Conservation (phyloP, 2,113 vertebrate species). For the Pogonocichla stellata region DNA sequence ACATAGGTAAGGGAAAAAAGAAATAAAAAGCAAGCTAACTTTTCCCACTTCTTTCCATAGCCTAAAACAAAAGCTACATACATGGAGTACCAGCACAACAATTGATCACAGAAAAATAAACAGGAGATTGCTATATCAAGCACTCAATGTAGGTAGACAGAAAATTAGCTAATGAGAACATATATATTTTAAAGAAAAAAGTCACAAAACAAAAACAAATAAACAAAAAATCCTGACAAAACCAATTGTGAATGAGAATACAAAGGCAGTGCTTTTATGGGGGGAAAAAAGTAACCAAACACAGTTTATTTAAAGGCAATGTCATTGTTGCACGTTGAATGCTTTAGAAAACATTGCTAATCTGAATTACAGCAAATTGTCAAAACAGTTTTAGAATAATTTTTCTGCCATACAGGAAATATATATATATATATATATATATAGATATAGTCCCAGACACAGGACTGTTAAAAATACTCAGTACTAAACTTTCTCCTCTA, state of each 20-base stretch:
- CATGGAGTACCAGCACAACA: neutral
- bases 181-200: neutral
- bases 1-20: neutral
- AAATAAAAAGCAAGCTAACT: neutral
- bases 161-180: neutral
- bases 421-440: neutral
- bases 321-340: neutral
- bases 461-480: neutral
- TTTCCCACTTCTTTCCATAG: neutral
- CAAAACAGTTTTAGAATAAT: conserved; percentile 5
- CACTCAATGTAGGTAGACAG: neutral
- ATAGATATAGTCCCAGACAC: neutral
- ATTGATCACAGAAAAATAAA: neutral
- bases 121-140: neutral
- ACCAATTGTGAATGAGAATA: neutral
- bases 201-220: neutral
- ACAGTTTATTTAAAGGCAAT: neutral
- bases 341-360: neutral
- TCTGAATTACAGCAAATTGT: conserved; percentile 3
- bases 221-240: neutral
- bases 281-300: neutral
- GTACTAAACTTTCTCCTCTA: neutral
- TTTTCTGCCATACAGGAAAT: neutral
- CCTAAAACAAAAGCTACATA: neutral
- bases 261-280: neutral